Percentiles rank a stretch among this genome's conserved stretches.
Evolutionary conservation across 2,113 vertebrate species (phyloP).

Genomic region (Phyllostomus hastatus): DNA sequence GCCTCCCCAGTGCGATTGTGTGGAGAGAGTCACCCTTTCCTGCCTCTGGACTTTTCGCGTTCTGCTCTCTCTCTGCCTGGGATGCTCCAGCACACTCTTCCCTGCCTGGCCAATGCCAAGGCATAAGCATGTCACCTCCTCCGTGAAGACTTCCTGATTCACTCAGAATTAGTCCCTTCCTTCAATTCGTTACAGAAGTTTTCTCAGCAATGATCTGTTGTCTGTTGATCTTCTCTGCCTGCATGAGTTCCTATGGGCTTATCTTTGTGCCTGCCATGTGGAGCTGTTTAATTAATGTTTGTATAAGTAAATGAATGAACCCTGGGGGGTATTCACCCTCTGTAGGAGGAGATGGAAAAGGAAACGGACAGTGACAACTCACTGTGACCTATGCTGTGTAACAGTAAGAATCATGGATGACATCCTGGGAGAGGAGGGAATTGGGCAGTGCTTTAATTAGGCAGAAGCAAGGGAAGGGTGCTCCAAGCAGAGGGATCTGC

Average conservation of each 20-base stretch:
- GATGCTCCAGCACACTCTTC: not conserved
- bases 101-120: not conserved
- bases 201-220: not conserved
- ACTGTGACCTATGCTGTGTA: not conserved
- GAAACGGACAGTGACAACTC: not conserved
- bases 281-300: not conserved
- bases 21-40: not conserved
- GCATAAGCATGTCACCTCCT: not conserved
- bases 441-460: not conserved
- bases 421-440: conserved; percentile 16
- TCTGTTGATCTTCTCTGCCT: not conserved
- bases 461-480: not conserved
- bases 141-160: not conserved
- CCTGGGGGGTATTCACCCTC: not conserved
- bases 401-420: not conserved
- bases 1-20: not conserved
- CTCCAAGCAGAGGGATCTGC: not conserved
- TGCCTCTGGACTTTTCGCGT: not conserved
- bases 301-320: not conserved
- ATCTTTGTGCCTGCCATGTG: not conserved
- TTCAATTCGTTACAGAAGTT: not conserved
- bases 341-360: not conserved
- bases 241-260: not conserved
- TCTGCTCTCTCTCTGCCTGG: not conserved
- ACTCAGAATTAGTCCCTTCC: not conserved